These are phyloP conservation scores for Eulemur albifrons DNA, from an alignment of 2,797 vertebrate genomes.

Conservation along the genomic window DNA sequence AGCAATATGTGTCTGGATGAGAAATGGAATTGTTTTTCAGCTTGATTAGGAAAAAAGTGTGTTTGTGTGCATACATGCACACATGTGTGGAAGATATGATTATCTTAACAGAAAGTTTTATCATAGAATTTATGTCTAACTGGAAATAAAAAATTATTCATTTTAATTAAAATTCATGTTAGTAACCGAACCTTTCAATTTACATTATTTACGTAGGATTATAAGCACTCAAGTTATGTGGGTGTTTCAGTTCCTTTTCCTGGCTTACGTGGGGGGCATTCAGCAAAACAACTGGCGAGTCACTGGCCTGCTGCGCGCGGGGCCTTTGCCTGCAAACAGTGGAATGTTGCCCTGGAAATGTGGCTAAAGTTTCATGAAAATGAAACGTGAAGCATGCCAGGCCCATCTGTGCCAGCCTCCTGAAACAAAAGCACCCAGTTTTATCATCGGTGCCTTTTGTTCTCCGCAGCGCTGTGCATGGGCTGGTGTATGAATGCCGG, in stretches of 20 bases:
- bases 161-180: constrained; percentile 70
- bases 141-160: constrained; percentile 66
- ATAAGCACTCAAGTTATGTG: constrained; percentile 51
- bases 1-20: constrained; percentile 57
- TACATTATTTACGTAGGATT: constrained; percentile 51
- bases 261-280: constrained; percentile 61
- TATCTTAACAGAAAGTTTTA: constrained; percentile 60
- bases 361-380: constrained; percentile 74
- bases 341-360: constrained; percentile 73
- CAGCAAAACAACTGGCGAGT: constrained; percentile 69
- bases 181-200: constrained; percentile 47
- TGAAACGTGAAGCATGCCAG: constrained; percentile 74
- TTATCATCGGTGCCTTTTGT: constrained; percentile 79
- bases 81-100: neutral
- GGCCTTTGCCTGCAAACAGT: constrained; percentile 56
- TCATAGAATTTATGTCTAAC: constrained; percentile 53
- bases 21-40: constrained; percentile 47
- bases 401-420: constrained; percentile 80
- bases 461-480: constrained; percentile 52
- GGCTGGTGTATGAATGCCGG: constrained; percentile 46
- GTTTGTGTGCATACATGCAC: neutral
- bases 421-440: constrained; percentile 78
- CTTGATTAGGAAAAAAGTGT: constrained; percentile 29
- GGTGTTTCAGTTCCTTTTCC: constrained; percentile 47
- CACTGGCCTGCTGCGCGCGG: constrained; percentile 59